Percentiles rank a stretch among this genome's conserved stretches.
Evolutionary conservation across 2,888 invertebrate genomes (phyloP).

Genomic region (Cephalotes varians): DNA sequence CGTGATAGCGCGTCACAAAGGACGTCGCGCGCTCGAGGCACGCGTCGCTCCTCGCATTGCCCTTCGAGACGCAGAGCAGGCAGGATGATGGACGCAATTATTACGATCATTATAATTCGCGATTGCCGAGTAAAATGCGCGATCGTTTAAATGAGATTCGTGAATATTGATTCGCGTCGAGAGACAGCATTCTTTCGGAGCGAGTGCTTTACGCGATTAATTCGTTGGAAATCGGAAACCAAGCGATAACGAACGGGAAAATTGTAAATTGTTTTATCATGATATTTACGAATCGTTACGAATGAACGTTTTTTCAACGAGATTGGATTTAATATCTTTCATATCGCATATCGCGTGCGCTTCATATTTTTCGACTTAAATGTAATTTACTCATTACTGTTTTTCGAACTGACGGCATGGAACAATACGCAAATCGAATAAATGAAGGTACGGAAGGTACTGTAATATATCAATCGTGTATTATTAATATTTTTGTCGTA

Average conservation of each 20-base stretch:
- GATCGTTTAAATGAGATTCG: background rate
- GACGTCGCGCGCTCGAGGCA: background rate
- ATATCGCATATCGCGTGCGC: background rate
- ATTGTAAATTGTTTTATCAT: background rate
- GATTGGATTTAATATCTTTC: background rate
- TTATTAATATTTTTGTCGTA: conserved; percentile 2
- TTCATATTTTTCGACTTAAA: background rate
- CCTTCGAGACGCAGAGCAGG: background rate
- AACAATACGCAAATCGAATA: background rate
- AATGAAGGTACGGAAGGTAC: background rate
- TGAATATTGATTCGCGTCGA: background rate
- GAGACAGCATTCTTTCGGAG: too few species aligned
- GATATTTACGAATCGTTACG: background rate
- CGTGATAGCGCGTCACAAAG: too few species aligned
- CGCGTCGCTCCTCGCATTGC: background rate
- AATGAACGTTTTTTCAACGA: background rate
- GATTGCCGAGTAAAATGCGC: background rate
- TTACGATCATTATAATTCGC: background rate
- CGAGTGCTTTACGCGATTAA: background rate
- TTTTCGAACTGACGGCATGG: background rate
- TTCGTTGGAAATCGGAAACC: background rate
- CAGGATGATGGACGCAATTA: background rate
- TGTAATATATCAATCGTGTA: background rate
- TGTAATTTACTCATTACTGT: background rate
- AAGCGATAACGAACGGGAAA: background rate